Evolutionary conservation across 92 coral and sea anemone species (phyloP), one percentile per base, ranked within the genome.

Genomic region (Porites rus): DNA sequence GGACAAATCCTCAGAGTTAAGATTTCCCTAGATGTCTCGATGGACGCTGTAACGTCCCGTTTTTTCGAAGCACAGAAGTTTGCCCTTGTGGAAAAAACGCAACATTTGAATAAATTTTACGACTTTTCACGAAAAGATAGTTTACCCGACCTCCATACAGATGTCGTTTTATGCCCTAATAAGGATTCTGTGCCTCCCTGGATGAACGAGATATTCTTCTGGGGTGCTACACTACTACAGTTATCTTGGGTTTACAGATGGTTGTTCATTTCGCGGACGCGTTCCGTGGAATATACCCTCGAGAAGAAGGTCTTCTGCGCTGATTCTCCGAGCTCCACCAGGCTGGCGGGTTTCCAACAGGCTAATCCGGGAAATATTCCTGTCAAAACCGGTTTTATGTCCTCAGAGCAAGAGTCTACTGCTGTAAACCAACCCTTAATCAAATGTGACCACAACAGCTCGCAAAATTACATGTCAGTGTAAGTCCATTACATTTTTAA

Each of bases 231-330:
- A 14, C 63, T 90, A 0, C 75, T 87, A 10, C 93, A 90, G 69
- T 46, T 90, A 50, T 86, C 91, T 22, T 90, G 93, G 93, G 59
- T 75, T 61, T 90, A 90, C 88, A 90, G 93, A 69, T 78, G 66
- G 65, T 61, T 64, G 54, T 76, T 86, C 60, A 25, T 54, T 74
- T 86, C 86, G 69, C n/a, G 56, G 11, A 86, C 90, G 43, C 80
- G 79, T 58, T 50, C 65, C 5, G 17, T 22, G 6, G 75, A 86
- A 18, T 90, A 80, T 64, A 81, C 83, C 6, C 52, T 90, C 13
- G 80, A 20, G 19, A 90, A 90, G 52, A 90, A 81, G 53, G 84
- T 90, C 16, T 90, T 80, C 75, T 61, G 43, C 61, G 61, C 46
- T 13, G 72, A 56, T 22, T 52, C 88, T 13, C 83, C 1, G 28